Percentiles rank a stretch among this genome's conserved stretches.
Conservation (phyloP, 1,140 invertebrate genomes). For the Chrysomallon squamiferum region DNA sequence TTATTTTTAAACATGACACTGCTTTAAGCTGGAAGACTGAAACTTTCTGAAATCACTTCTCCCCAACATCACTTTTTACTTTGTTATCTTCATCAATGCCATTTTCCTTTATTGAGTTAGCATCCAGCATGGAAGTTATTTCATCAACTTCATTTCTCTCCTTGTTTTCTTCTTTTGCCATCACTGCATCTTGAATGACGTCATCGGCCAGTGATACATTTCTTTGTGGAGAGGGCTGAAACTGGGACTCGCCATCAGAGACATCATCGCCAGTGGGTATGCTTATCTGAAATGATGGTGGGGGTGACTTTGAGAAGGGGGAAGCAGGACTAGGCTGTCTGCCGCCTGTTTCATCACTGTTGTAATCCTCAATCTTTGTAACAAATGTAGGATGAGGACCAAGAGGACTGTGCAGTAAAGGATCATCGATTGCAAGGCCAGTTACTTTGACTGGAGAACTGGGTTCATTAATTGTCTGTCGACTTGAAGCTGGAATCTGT, state of each 20-base stretch:
- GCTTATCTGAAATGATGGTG: slow-evolving; percentile 27
- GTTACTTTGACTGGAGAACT: neutral
- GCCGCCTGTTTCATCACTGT: neutral
- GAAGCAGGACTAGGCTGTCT: neutral
- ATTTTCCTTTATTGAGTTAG: slow-evolving; percentile 19
- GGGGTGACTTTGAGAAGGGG: neutral
- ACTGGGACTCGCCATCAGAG: slow-evolving; percentile 26
- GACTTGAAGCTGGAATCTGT: neutral
- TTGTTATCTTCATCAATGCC: too few species aligned
- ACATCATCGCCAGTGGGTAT: slow-evolving; percentile 40
- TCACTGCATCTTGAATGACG: slow-evolving; percentile 11
- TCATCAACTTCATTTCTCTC: slow-evolving; percentile 25
- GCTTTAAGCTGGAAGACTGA: too few species aligned
- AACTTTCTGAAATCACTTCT: too few species aligned
- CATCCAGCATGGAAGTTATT: slow-evolving; percentile 30
- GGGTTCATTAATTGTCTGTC: too few species aligned
- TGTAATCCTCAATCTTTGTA: slow-evolving; percentile 7
- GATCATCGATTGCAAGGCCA: slow-evolving; percentile 4
- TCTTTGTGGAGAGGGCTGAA: slow-evolving; percentile 15
- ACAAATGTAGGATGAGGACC: slow-evolving; percentile 1
- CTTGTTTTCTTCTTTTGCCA: slow-evolving; percentile 23
- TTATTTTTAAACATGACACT: too few species aligned
- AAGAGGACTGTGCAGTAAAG: slow-evolving; percentile 11
- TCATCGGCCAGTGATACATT: neutral
- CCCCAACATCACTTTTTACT: too few species aligned